These are phyloP conservation scores for Antrozous pallidus DNA, from an alignment of 2,797 vertebrate species.

Conservation along the genomic window DNA sequence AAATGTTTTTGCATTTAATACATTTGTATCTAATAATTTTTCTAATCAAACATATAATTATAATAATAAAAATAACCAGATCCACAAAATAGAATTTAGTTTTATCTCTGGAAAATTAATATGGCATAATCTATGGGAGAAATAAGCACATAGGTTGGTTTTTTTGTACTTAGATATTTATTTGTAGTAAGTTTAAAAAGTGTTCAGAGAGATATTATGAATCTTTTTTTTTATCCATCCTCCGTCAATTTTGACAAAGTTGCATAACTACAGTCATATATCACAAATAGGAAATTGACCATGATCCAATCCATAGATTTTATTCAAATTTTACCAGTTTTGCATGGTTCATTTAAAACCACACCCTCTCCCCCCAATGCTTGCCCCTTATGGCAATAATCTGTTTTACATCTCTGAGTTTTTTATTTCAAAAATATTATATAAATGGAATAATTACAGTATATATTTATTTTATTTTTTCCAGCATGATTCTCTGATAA, in stretches of 20 bases:
- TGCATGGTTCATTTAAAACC: background rate
- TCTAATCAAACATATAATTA: background rate
- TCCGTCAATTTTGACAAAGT: background rate
- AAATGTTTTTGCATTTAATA: background rate
- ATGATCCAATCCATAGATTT: background rate
- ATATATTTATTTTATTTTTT: background rate
- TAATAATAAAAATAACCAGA: background rate
- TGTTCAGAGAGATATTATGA: background rate
- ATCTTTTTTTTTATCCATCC: background rate
- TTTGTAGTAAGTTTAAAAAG: background rate
- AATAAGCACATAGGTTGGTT: background rate
- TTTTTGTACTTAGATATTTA: background rate
- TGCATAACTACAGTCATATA: background rate
- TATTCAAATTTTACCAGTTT: background rate
- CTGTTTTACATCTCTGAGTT: background rate
- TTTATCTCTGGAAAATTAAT: background rate
- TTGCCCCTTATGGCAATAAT: background rate
- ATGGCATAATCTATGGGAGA: background rate
- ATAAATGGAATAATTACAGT: background rate
- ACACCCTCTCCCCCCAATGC: background rate
- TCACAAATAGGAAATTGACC: background rate
- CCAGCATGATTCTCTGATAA: background rate
- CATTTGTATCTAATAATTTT: background rate
- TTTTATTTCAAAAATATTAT: background rate
- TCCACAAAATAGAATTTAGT: background rate